Base-by-base conservation (phyloP, 2,113 vertebrate species). In the Strix aluco region DNA sequence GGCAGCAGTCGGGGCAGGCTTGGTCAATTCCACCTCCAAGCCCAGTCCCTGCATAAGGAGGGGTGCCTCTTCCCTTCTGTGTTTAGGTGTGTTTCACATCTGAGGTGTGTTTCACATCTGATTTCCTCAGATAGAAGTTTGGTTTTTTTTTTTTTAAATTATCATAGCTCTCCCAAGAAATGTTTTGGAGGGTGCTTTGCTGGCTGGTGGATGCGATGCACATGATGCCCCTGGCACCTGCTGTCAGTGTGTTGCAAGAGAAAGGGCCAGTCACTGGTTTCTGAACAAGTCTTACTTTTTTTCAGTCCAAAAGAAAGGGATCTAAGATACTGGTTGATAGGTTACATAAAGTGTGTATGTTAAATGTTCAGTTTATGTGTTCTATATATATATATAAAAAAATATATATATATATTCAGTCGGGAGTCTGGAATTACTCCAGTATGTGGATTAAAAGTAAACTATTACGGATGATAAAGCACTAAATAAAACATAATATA, bases 401-500 rank as follows among this genome's bases (percentile, higher is more conserved):
- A 94, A 96, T 30, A 81, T 42, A 62, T 74, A 84, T 96, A 96
- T 97, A 97, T 95, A 94, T 93, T 97, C 94, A 94, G 81, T 94
- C 92, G 94, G 89, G 42, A 97, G 94, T 97, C 94, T 96, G 97
- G 93, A 96, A 94, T 95, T 96, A 95, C 81, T 98, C 97, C 95
- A 96, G 94, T 95, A 82, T 94, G 92, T 97, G 90, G 95, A 94
- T 97, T 97, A 97, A 98, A 95, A 97, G 90, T 98, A 96, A 98
- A 95, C 73, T 98, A 97, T 97, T 97, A 95, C n/a, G 78, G 94
- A 94, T 95, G 73, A 90, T 96, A 97, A 97, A 98, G 89, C 96
- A 94, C 95, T 97, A 97, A 96, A 92, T 97, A 86, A 98, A 96
- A 58, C 90, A 61, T 98, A 97, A 38, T 98, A 97, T 98, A 98